Evolutionary conservation across 1,140 invertebrate genomes (phyloP).

Genomic region (Drosophila burlai): DNA sequence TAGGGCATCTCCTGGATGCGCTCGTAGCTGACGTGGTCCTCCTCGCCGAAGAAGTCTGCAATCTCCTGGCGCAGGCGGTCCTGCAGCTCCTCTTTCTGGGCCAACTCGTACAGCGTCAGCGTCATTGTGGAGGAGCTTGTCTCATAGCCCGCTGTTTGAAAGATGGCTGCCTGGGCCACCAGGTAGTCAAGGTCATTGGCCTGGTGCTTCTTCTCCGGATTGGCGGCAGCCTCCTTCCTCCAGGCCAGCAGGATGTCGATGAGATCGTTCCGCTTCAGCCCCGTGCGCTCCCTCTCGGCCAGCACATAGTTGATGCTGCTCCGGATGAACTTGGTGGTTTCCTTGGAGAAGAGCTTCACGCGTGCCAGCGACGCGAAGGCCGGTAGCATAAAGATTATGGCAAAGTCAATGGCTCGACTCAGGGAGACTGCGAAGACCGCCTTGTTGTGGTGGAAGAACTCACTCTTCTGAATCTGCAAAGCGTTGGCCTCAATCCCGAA

Average conservation of each 20-base stretch:
- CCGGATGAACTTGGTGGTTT: constrained; percentile 69
- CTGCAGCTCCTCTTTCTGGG: constrained; percentile 89
- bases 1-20: constrained; percentile 88
- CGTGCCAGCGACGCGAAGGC: constrained; percentile 47
- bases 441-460: constrained; percentile 82
- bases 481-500: constrained; percentile 87
- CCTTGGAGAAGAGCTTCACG: constrained; percentile 64
- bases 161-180: constrained; percentile 89
- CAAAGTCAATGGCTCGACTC: constrained; percentile 85
- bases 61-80: constrained; percentile 89
- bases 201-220: constrained; percentile 17
- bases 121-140: constrained; percentile 90
- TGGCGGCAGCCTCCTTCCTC: constrained; percentile 56
- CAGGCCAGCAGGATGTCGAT: constrained; percentile 85
- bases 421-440: constrained; percentile 86
- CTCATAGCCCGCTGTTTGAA: constrained; percentile 91
- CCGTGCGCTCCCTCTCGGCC: constrained; percentile 67
- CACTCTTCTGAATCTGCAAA: constrained; percentile 85
- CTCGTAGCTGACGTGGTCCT: constrained; percentile 87
- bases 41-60: constrained; percentile 84
- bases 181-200: constrained; percentile 80
- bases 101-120: constrained; percentile 89
- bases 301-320: constrained; percentile 73
- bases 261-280: constrained; percentile 82
- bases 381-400: constrained; percentile 85